These are phyloP conservation scores for Eudemis profundana DNA, from an alignment of 2,888 invertebrate genomes.

Conservation along the genomic window DNA sequence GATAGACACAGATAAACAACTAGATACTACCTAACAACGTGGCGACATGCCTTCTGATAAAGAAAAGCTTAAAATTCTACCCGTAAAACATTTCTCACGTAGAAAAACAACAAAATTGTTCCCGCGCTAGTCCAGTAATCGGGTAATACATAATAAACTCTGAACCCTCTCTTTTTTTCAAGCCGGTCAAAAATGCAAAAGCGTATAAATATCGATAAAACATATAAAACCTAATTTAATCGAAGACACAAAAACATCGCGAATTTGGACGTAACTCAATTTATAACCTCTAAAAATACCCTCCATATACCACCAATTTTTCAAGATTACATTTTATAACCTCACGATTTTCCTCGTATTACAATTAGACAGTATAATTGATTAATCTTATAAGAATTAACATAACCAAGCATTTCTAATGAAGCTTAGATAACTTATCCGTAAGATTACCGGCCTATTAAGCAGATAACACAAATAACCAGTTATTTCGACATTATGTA, in stretches of 20 bases:
- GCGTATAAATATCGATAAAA: too few relatives aligned
- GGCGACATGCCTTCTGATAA: background rate
- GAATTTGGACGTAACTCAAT: too few relatives aligned
- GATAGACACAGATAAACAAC: constrained; percentile 22
- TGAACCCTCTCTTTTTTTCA: too few relatives aligned
- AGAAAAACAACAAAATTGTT: too few relatives aligned
- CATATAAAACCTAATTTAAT: too few relatives aligned
- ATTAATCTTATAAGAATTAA: constrained; percentile 25
- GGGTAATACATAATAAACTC: too few relatives aligned
- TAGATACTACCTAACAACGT: background rate
- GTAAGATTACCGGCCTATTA: constrained; percentile 27
- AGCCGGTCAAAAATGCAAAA: too few relatives aligned
- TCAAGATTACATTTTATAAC: too few relatives aligned
- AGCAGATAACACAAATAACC: constrained; percentile 25
- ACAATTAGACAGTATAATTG: constrained; percentile 3
- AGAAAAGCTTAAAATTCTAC: background rate
- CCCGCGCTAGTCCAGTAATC: too few relatives aligned
- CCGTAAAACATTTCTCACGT: background rate
- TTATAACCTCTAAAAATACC: too few relatives aligned
- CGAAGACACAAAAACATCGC: too few relatives aligned
- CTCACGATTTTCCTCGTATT: constrained; percentile 16
- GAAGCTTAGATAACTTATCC: constrained; percentile 20
- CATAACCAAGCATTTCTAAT: constrained; percentile 10
- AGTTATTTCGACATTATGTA: constrained; percentile 35
- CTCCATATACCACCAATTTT: too few relatives aligned